Evolutionary conservation across 2,113 vertebrate genomes (phyloP), one percentile per base, ranked within the genome.

Genomic region (Semicossyphus pulcher): DNA sequence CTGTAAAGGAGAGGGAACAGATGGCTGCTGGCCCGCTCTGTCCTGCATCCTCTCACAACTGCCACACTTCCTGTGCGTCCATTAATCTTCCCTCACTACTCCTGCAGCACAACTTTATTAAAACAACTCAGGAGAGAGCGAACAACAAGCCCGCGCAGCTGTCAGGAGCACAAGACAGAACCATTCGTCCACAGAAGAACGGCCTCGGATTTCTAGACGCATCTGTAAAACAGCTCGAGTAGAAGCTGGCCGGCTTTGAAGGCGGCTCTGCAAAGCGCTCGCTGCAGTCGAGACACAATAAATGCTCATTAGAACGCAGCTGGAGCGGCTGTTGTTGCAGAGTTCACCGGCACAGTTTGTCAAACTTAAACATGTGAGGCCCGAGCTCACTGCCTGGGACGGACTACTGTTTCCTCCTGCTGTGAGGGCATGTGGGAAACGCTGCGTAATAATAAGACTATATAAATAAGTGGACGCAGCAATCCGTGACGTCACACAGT

Each of bases 1-100:
- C 93, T 95, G 93, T 95, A 96, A 95, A 95, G 95, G 94, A 92
- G 91, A 93, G 94, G 89, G 95, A 98, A 96, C 97, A 98, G 96
- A 98, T 98, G 97, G 97, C 94, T 93, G 93, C 95, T 95, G 92
- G 93, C 94, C 95, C 94, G 80, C 93, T 94, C 92, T 94, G 93
- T 95, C 93, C 95, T 95, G 95, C 92, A 93, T 95, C 95, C 95
- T 94, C 94, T 95, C 93, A 93, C 94, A 95, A 97, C 95, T 97
- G 96, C 96, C 96, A 95, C 93, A 80, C 91, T 95, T 95, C 92
- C 94, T 95, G 93, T 92, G 94, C 91, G 94, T 97, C 97, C 96
- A 98, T 98, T 98, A 98, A 99, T 98, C 97, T 98, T 98, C 95
- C 91, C 94, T 94, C 95, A 94, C 94, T 93, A 94, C 95, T 97